Base-by-base conservation (phyloP, 2,797 vertebrate genomes). In the Chaunax sp. region DNA sequence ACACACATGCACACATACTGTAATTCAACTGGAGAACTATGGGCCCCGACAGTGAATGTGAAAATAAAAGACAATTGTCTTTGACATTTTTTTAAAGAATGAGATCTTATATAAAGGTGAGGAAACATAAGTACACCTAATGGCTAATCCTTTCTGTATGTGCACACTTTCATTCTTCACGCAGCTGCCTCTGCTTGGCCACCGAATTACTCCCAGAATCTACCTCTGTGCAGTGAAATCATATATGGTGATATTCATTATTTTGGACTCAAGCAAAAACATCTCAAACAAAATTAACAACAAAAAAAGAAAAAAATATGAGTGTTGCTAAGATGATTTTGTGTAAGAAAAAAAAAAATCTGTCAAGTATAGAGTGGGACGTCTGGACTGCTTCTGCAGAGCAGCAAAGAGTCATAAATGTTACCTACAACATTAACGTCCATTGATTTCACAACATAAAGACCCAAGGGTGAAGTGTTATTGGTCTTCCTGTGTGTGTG, bases 11-110 rank as follows among this genome's bases (percentile, higher is more conserved):
- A 15, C 23, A 8, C 55, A 64, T 45, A 25, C 44, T 68, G 64
- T 77, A 53, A 74, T 81, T 82, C 61, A 75, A 53, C 55, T 68
- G 67, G 38, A 85, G 55, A 85, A 66, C 52, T 50, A 66, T 46
- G 64, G 75, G 69, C 72, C n/a, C 72, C 58, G 70, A 86, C 37
- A 28, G 47, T 61, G 60, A 69, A 61, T 58, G 64, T 70, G 45
- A 84, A 87, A 86, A 77, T 62, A 62, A 83, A 83, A 84, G 89
- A 89, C 87, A 85, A 91, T 91, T 87, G 87, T 90, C 89, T 75
- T 65, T 64, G 66, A 89, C 64, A 66, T 66, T 75, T 63, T 33
- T 53, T 68, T 25, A 67, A 69, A 77, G 50, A 59, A 66, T 59
- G 16, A 51, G 15, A 67, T 69, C 59, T 73, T 30, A 35, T 37